Percentiles rank a stretch among this genome's conserved stretches.
Evolutionary conservation across 2,113 vertebrate species (phyloP).

Genomic region (Orcinus orca): DNA sequence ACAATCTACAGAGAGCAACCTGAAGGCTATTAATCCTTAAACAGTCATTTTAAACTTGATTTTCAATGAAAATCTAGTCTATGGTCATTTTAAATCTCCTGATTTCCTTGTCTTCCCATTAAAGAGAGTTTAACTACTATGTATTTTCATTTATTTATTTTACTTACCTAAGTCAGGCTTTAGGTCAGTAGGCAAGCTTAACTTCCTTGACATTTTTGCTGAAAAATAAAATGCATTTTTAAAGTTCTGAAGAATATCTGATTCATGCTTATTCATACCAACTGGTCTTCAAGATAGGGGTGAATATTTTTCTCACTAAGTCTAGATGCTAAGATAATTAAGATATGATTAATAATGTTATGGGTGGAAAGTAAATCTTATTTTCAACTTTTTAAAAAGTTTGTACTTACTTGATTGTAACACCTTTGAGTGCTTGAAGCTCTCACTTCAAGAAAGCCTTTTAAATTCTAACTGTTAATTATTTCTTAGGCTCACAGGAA

Average conservation of each 20-base stretch:
- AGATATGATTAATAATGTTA: slow-evolving; percentile 53
- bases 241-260: slow-evolving; percentile 84
- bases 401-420: slow-evolving; percentile 55
- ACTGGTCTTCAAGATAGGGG: slow-evolving; percentile 59
- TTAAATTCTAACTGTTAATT: slow-evolving; percentile 17
- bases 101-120: background rate
- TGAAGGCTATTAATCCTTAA: background rate
- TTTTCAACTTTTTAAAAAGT: slow-evolving; percentile 28
- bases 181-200: slow-evolving; percentile 99
- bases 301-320: slow-evolving; percentile 43
- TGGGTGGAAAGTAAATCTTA: slow-evolving; percentile 59
- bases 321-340: slow-evolving; percentile 27
- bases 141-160: slow-evolving; percentile 34
- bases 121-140: background rate
- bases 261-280: slow-evolving; percentile 46
- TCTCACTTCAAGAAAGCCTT: slow-evolving; percentile 52
- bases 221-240: slow-evolving; percentile 96
- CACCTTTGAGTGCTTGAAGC: slow-evolving; percentile 45
- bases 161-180: slow-evolving; percentile 99
- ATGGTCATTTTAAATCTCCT: background rate
- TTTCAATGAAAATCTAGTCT: background rate
- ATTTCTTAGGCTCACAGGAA: slow-evolving; percentile 23
- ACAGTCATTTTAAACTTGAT: slow-evolving; percentile 17
- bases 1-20: background rate
- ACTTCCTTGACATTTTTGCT: slow-evolving; percentile 99